Percentiles rank a stretch among this genome's conserved stretches.
Evolutionary conservation across 2,888 invertebrate species (phyloP).

Genomic region (Ophion obscuratus): DNA sequence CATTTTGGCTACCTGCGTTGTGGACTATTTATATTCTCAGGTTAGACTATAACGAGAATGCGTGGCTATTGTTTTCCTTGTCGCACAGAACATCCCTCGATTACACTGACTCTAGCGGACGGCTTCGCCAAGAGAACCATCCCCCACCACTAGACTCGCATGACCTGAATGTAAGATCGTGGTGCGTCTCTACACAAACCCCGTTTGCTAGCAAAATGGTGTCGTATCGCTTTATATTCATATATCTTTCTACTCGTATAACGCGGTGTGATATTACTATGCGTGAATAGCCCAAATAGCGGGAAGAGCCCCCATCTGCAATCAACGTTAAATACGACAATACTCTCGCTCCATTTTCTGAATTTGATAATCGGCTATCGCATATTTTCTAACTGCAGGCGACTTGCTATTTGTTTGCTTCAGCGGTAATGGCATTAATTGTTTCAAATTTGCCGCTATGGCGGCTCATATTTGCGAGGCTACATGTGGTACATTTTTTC

Average conservation of each 20-base stretch:
- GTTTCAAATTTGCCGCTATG: conserved; percentile 13
- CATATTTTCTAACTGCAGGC: background rate
- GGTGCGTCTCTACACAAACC: background rate
- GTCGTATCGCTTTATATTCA: background rate
- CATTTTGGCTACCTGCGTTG: too few relatives aligned
- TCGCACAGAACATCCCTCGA: too few relatives aligned
- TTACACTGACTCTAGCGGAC: too few relatives aligned
- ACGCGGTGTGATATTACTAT: background rate
- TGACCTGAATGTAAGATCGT: too few relatives aligned
- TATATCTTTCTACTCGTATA: background rate
- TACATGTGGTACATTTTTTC: conserved; percentile 7
- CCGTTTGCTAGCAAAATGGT: conserved; percentile 9
- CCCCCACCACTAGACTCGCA: too few relatives aligned
- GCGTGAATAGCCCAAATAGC: background rate
- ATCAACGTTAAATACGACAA: background rate
- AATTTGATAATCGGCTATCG: background rate
- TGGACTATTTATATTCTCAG: too few relatives aligned
- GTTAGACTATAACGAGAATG: too few relatives aligned
- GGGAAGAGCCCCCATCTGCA: background rate
- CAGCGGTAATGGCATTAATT: background rate
- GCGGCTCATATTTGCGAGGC: background rate
- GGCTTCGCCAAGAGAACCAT: too few relatives aligned
- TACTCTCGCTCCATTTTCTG: background rate
- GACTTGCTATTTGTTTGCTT: background rate
- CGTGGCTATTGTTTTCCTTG: too few relatives aligned